Conservation (phyloP, 1,140 invertebrate genomes). For the Drosophila pandora region DNA sequence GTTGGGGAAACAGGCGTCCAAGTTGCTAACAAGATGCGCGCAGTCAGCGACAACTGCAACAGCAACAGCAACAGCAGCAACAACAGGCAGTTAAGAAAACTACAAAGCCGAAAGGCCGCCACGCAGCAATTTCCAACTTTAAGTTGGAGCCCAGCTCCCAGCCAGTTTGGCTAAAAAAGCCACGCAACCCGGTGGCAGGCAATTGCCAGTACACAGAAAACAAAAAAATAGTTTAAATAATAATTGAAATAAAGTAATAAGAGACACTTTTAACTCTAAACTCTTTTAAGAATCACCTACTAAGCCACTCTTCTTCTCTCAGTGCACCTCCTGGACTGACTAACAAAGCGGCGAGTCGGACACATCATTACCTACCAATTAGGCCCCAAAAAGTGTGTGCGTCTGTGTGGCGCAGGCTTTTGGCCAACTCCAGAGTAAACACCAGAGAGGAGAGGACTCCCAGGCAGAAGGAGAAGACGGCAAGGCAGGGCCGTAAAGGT, state of each 20-base stretch:
- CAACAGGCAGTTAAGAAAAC: constrained; percentile 54
- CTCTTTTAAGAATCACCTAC: no score
- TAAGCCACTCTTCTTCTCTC: not conserved
- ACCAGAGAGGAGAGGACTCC: not conserved
- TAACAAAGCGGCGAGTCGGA: constrained; percentile 78
- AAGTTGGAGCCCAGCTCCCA: constrained; percentile 28
- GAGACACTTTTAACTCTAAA: no score
- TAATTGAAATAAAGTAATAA: no score
- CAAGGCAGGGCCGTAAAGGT: not conserved
- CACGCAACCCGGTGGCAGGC: constrained; percentile 52
- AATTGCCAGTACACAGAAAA: constrained; percentile 2
- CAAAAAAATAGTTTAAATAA: not conserved
- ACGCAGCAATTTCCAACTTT: constrained; percentile 31
- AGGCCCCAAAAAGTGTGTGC: constrained; percentile 66
- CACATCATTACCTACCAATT: constrained; percentile 83
- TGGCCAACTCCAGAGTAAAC: not conserved
- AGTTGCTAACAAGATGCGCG: constrained; percentile 76
- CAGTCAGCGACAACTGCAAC: constrained; percentile 62
- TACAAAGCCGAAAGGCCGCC: constrained; percentile 68
- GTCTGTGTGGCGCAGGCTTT: constrained; percentile 45
- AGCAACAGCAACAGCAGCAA: constrained; percentile 30
- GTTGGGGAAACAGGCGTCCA: constrained; percentile 30
- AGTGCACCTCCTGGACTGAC: constrained; percentile 40
- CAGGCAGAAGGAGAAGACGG: not conserved
- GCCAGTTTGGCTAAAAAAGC: constrained; percentile 43